A percentile compares a stretch with the other conserved stretches of the same genome.
phyloP scores from a whole-genome alignment of 2,797 vertebrate genomes.

The Danio aesculapii region DNA sequence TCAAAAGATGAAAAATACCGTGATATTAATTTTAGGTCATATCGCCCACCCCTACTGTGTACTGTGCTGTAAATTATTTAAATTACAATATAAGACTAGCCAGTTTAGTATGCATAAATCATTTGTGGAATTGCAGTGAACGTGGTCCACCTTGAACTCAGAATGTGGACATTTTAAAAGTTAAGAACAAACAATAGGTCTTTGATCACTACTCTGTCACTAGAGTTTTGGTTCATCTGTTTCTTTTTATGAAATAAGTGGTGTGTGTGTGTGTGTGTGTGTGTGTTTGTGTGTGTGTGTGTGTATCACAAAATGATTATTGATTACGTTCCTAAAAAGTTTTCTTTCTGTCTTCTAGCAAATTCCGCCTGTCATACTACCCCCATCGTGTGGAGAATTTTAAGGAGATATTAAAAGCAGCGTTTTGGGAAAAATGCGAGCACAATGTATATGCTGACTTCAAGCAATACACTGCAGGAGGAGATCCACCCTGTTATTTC shows the following conservation, averaged over 20 bases:
- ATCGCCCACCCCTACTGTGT: too few relatives aligned
- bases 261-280: background rate
- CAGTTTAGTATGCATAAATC: background rate
- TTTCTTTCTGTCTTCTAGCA: constrained; percentile 77
- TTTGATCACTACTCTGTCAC: background rate
- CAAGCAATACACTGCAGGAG: constrained; percentile 82
- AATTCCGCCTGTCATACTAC: constrained; percentile 98
- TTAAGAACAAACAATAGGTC: background rate
- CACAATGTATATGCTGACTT: constrained; percentile 92
- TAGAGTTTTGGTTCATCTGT: background rate
- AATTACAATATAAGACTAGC: too few relatives aligned
- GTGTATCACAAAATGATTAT: background rate
- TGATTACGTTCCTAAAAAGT: background rate
- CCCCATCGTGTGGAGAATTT: constrained; percentile 91
- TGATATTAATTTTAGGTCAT: too few relatives aligned
- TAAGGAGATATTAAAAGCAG: constrained; percentile 82
- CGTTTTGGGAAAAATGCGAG: constrained; percentile 87
- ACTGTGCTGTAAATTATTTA: too few relatives aligned
- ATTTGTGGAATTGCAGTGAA: background rate
- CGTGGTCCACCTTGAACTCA: background rate
- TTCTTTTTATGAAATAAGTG: background rate
- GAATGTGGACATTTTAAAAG: background rate
- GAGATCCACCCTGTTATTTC: constrained; percentile 90
- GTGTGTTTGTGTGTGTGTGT: constrained; percentile 1
- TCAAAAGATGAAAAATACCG: too few relatives aligned